Evolutionary conservation across 2,113 vertebrate species (phyloP).

Genomic region (Macrotis lagotis): DNA sequence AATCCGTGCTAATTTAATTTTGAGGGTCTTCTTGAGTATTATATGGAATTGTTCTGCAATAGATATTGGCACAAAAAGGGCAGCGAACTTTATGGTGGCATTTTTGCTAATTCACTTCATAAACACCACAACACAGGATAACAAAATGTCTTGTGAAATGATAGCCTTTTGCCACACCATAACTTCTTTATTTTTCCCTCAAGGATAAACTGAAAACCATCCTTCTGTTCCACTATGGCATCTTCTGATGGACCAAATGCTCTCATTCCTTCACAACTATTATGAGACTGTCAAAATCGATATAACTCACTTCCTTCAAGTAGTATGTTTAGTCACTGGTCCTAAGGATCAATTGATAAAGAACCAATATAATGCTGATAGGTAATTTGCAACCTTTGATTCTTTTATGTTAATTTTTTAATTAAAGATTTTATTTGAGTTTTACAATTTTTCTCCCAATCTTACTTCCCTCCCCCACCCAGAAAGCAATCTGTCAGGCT

Average conservation of each 20-base stretch:
- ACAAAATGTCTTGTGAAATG: not conserved
- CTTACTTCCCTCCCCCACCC: too few relatives aligned
- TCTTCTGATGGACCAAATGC: not conserved
- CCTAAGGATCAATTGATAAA: not conserved
- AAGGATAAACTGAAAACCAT: not conserved
- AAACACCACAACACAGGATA: not conserved
- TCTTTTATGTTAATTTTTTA: too few relatives aligned
- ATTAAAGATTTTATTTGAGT: too few relatives aligned
- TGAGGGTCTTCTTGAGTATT: not conserved
- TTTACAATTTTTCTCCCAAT: too few relatives aligned
- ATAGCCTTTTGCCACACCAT: not conserved
- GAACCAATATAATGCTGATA: not conserved
- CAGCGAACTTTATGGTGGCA: not conserved
- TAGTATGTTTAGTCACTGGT: not conserved
- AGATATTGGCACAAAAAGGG: not conserved
- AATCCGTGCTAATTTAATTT: not conserved
- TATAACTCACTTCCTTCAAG: not conserved
- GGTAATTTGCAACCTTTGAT: not conserved
- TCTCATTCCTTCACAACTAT: not conserved
- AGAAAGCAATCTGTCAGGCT: too few relatives aligned
- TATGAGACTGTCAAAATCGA: not conserved
- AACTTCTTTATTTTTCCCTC: not conserved
- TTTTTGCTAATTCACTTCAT: not conserved
- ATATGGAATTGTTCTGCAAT: not conserved
- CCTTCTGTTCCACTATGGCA: not conserved